Evolutionary conservation across 1,140 invertebrate species (phyloP), one percentile per base, ranked within the genome.

Genomic region (Scaptomyza montana): DNA sequence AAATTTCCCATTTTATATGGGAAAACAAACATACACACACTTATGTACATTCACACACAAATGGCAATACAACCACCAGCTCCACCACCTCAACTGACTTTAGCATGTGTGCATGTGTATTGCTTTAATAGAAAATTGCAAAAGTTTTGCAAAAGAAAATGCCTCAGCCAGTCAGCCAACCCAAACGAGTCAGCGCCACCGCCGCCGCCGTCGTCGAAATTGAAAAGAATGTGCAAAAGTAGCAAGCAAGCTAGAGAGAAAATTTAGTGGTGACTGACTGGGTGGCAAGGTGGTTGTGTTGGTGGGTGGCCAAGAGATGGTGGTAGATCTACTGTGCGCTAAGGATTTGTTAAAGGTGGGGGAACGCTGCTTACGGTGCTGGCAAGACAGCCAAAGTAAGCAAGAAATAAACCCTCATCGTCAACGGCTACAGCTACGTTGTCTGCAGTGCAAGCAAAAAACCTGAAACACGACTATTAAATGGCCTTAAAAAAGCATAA

Each of bases 41-140:
- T 63, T 25, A 77, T n/a, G 56, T 30, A 79, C 62, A 87, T 45
- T 66, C 69, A 70, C 51, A 74, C 74, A 78, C 74, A 84, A 55
- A 74, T 50, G 30, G 46, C 61, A 43, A 30, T 36, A 36, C 60
- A 53, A 80, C 64, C 73, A 56, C n/a, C 49, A 54, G 2, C 69
- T 51, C 13, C 47, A 28, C 12, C 28, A 21, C 41, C 62, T 2
- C 13, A 41, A n/a, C 51, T n/a, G 36, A 2, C 43, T 67, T 28
- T 8, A 30, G 13, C 33, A 69, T 77, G 75, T 74, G 71, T 69
- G 79, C 63, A 47, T 89, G 77, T 89, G 84, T 89, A 89, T 89
- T 89, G 84, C 84, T 89, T 89, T 89, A 89, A 89, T 89, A 89
- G 84, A 89, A 89, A 89, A 89, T 89, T 89, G 84, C 84, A 89